Evolutionary conservation across 1,140 invertebrate genomes (phyloP), one percentile per base, ranked within the genome.

Genomic region (Aphelenchoides fujianensis): DNA sequence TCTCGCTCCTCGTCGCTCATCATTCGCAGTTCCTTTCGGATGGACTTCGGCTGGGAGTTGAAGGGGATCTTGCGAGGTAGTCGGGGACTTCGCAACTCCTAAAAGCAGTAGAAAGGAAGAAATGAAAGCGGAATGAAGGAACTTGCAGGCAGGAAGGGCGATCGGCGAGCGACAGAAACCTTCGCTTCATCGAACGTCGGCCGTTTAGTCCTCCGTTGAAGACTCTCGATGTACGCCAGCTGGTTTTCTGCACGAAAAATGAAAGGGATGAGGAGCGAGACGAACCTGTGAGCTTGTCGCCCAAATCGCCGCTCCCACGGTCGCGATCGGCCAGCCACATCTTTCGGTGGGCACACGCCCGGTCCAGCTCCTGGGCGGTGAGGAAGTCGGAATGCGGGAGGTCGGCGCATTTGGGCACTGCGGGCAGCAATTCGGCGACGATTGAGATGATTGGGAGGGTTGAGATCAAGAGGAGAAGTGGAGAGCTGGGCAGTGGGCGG

Each of bases 21-120:
- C 78, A 83, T 80, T 54, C 81, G 75, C 27, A 79, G 76, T 57
- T 83, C 81, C 61, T 83, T 84, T 28, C 81, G 75, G 59, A 83
- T 81, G 32, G 54, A 30, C 41, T 81, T 81, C 48, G 31, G 48
- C 52, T 57, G 30, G 23, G 35, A 27, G 63, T 78, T 68, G 23
- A 23, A 32, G 12, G 23, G 54, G 35, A 72, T 48, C 5, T 3
- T n/a, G 32, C 48, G 55, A 16, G n/a, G 41, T 57, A 12, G 23
- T 72, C 59, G 23, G 63, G 2, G 73, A 12, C 5, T 59, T 7
- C 55, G 5, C 5, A 30, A 16, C 5, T 59, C 55, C 55, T 59
- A 23, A 59, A 59, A 27, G 19, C 5, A 59, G 7, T 7, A 23
- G n/a, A n/a, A n/a, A n/a, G n/a, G n/a, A n/a, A 59, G 5, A 59